Evolutionary conservation across 2,797 vertebrate genomes (phyloP).

Genomic region (Rhodeus uyekii): DNA sequence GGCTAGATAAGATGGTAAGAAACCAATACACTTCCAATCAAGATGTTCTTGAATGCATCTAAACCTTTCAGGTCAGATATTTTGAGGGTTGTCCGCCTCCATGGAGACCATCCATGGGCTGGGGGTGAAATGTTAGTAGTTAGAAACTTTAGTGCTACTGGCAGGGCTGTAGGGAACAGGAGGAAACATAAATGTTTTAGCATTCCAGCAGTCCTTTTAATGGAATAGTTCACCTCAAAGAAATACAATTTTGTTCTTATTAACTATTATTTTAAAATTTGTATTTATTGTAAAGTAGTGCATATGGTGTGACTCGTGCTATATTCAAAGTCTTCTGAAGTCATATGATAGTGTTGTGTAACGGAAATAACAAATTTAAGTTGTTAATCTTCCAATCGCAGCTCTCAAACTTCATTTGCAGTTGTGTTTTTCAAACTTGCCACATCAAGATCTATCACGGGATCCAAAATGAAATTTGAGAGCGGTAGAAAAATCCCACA

Average conservation of each 20-base stretch:
- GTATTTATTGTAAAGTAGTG: background rate
- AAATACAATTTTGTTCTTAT: background rate
- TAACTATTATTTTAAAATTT: background rate
- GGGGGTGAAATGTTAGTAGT: constrained; percentile 65
- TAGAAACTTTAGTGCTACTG: constrained; percentile 64
- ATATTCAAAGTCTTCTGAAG: background rate
- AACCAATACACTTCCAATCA: constrained; percentile 20
- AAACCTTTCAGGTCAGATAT: constrained; percentile 67
- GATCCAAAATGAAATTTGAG: background rate
- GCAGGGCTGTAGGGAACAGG: constrained; percentile 73
- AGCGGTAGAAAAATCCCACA: background rate
- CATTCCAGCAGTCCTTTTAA: background rate
- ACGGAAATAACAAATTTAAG: background rate
- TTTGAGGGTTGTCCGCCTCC: constrained; percentile 90
- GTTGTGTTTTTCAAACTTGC: background rate
- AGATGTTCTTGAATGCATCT: background rate
- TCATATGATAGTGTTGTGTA: background rate
- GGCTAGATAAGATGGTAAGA: background rate
- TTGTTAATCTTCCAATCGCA: background rate
- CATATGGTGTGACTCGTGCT: background rate
- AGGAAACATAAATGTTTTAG: background rate
- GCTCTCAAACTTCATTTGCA: constrained; percentile 11
- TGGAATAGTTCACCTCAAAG: background rate
- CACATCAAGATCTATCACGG: background rate
- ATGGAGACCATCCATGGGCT: constrained; percentile 86